Conservation (phyloP, 2,797 vertebrate genomes). For the Enteromius radiatus region DNA sequence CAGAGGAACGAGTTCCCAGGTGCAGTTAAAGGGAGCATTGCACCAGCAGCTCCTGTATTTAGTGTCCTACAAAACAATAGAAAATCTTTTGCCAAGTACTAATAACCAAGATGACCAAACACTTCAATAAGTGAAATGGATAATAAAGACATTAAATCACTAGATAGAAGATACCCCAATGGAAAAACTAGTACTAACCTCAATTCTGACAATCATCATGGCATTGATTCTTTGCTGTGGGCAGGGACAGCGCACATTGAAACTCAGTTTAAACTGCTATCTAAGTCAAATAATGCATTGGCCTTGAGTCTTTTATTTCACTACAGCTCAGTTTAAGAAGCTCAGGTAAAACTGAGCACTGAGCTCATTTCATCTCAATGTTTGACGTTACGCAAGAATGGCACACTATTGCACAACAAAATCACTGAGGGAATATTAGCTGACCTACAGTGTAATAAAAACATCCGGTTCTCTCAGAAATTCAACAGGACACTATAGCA, state of each 20-base stretch:
- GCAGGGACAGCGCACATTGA: neutral
- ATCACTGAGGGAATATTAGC: conserved; percentile 1
- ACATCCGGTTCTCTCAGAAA: conserved; percentile 45
- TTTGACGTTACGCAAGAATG: conserved; percentile 14
- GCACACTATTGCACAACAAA: neutral
- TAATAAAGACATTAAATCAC: neutral
- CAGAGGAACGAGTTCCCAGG: neutral
- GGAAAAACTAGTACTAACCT: conserved; percentile 30
- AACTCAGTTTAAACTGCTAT: neutral
- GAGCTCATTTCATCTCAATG: neutral
- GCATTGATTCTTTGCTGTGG: conserved; percentile 1
- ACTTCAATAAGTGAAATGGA: neutral
- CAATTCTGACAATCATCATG: conserved; percentile 11
- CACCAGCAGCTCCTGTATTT: neutral
- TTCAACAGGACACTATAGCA: conserved; percentile 43
- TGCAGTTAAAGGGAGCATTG: neutral
- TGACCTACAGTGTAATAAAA: neutral
- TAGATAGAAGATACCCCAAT: neutral
- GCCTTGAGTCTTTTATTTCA: conserved; percentile 6
- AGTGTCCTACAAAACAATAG: neutral
- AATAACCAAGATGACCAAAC: neutral
- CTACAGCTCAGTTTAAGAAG: neutral
- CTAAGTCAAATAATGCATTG: neutral
- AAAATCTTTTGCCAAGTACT: neutral
- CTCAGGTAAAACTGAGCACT: neutral